phyloP scores from a whole-genome alignment of 2,888 invertebrate species.

The Salticus scenicus region DNA sequence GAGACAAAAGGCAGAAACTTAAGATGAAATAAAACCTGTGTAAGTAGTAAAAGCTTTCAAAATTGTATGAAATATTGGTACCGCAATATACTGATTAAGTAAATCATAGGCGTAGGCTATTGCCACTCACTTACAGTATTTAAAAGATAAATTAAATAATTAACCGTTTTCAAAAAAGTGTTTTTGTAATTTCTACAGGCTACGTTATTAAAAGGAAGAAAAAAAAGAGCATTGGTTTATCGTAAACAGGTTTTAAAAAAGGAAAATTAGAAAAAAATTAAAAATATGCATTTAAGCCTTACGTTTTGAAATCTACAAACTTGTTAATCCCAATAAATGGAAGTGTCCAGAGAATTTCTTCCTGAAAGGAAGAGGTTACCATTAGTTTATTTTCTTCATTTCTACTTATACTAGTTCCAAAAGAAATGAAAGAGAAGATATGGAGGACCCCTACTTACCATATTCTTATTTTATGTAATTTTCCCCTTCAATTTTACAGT shows the following conservation, averaged over 20 bases:
- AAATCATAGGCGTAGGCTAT: constrained; percentile 11
- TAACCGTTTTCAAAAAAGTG: not conserved
- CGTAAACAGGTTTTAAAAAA: constrained; percentile 52
- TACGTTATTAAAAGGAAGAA: constrained; percentile 46
- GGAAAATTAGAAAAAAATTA: constrained; percentile 63
- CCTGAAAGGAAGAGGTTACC: constrained; percentile 70
- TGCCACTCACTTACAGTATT: constrained; percentile 26
- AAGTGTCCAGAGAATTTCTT: constrained; percentile 68
- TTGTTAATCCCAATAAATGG: constrained; percentile 69
- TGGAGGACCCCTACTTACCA: constrained; percentile 66
- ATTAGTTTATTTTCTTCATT: constrained; percentile 64
- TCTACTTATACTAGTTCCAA: constrained; percentile 64
- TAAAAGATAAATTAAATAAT: not conserved
- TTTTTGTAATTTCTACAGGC: constrained; percentile 37
- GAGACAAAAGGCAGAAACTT: constrained; percentile 18
- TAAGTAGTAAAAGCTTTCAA: constrained; percentile 50
- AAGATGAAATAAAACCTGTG: constrained; percentile 62
- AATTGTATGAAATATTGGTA: constrained; percentile 48
- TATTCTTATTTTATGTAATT: too few relatives aligned
- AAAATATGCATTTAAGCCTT: constrained; percentile 69
- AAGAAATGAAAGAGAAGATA: constrained; percentile 66
- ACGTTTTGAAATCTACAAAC: constrained; percentile 70
- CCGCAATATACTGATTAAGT: constrained; percentile 23
- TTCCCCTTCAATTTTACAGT: too few relatives aligned
- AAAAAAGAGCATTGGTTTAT: constrained; percentile 63